phyloP scores from a whole-genome alignment of 2,888 invertebrate species.

The Julus scanicus region DNA sequence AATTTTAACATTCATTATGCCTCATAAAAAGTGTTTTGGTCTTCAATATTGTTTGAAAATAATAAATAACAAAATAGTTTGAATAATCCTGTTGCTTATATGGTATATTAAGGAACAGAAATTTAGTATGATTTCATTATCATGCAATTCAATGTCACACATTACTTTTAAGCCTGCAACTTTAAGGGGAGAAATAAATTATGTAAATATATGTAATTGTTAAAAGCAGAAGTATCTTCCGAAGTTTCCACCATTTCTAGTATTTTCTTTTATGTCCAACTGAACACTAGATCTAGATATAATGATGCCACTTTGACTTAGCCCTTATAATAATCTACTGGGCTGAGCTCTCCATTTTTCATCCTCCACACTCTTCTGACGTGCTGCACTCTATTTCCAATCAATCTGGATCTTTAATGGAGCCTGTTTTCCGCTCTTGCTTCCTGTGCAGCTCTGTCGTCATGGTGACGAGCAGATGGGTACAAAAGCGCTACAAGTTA shows the following conservation, averaged over 20 bases:
- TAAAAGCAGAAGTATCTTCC: neutral
- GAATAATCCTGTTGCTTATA: too few relatives aligned
- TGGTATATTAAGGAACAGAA: too few relatives aligned
- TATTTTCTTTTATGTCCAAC: neutral
- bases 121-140: too few relatives aligned
- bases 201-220: neutral
- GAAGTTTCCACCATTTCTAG: neutral
- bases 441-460: slow-evolving; percentile 3
- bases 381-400: slow-evolving; percentile 28
- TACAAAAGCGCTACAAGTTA: slow-evolving; percentile 35
- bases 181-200: too few relatives aligned
- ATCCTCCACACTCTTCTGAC: neutral
- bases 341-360: neutral
- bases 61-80: too few relatives aligned
- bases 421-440: slow-evolving; percentile 23
- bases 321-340: neutral
- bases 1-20: too few relatives aligned
- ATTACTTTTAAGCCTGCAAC: too few relatives aligned
- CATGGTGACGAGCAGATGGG: slow-evolving; percentile 9
- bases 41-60: too few relatives aligned
- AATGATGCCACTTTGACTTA: neutral
- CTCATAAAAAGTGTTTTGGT: too few relatives aligned
- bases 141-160: too few relatives aligned
- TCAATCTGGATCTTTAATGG: slow-evolving; percentile 30
- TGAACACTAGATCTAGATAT: neutral